Evolutionary conservation across 2,797 vertebrate genomes (phyloP).

Genomic region (Nothura maculosa): DNA sequence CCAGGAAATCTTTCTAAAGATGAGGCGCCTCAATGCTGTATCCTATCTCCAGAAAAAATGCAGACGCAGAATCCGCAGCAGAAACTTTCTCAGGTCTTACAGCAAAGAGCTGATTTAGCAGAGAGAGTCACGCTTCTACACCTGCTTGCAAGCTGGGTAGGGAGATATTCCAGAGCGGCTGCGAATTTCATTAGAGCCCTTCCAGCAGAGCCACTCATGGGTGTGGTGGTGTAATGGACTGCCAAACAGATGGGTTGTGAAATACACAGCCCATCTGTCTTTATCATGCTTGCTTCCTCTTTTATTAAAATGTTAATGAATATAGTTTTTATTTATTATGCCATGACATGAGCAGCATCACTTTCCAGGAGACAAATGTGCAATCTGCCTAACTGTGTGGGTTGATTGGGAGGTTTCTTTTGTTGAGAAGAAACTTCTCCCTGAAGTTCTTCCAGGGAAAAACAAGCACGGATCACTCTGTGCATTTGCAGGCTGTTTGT

Average conservation of each 20-base stretch:
- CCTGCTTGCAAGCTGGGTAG: slow-evolving; percentile 64
- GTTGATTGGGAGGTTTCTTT: slow-evolving; percentile 54
- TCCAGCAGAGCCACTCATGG: slow-evolving; percentile 72
- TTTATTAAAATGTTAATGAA: slow-evolving; percentile 86
- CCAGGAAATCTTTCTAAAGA: background rate
- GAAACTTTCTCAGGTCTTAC: slow-evolving; percentile 40
- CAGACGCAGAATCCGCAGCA: background rate
- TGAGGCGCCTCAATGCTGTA: background rate
- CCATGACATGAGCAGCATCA: slow-evolving; percentile 72
- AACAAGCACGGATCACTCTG: background rate
- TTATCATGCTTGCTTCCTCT: slow-evolving; percentile 81
- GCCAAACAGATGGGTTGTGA: slow-evolving; percentile 80
- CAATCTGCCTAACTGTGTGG: slow-evolving; percentile 64
- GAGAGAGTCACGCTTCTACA: slow-evolving; percentile 29
- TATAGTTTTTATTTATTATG: slow-evolving; percentile 84
- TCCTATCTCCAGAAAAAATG: background rate
- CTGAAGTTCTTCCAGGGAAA: slow-evolving; percentile 56
- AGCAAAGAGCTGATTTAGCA: slow-evolving; percentile 51
- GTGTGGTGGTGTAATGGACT: slow-evolving; percentile 69
- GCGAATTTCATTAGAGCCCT: slow-evolving; percentile 59
- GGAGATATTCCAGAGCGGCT: slow-evolving; percentile 48
- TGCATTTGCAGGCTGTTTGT: background rate
- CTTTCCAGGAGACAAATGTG: slow-evolving; percentile 75
- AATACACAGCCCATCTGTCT: slow-evolving; percentile 80
- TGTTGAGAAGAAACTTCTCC: slow-evolving; percentile 50